Conservation (phyloP, 2,888 invertebrate genomes). For the Deroplatys truncata region DNA sequence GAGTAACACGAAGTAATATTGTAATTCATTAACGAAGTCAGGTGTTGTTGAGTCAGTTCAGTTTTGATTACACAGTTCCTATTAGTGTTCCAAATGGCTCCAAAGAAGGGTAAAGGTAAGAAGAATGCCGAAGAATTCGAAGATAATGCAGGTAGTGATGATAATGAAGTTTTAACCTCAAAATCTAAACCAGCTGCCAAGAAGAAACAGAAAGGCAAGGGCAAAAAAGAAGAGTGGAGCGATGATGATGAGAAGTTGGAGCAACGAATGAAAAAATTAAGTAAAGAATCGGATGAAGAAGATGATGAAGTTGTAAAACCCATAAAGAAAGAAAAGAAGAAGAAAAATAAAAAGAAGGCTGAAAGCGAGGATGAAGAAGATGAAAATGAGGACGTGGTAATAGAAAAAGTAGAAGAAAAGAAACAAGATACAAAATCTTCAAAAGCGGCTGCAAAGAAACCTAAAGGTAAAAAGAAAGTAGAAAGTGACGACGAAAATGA, state of each 20-base stretch:
- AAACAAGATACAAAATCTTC: neutral
- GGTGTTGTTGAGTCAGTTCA: neutral
- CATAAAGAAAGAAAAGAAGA: conserved; percentile 43
- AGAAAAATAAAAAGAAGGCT: conserved; percentile 36
- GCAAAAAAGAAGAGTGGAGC: conserved; percentile 33
- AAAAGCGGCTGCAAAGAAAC: conserved; percentile 13
- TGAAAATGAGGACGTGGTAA: conserved; percentile 30
- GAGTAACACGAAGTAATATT: neutral
- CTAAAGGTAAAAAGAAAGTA: conserved; percentile 26
- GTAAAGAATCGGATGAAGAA: conserved; percentile 30
- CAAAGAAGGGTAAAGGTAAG: conserved; percentile 36
- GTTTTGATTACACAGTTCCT: neutral
- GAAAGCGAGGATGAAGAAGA: conserved; percentile 28
- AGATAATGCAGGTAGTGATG: conserved; percentile 28
- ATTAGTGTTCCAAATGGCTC: conserved; percentile 29
- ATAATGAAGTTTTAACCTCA: conserved; percentile 19
- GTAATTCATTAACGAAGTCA: neutral
- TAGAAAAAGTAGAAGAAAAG: conserved; percentile 14
- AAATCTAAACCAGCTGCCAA: conserved; percentile 24
- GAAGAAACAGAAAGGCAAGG: conserved; percentile 32
- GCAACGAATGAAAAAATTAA: conserved; percentile 28
- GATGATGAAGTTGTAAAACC: conserved; percentile 35
- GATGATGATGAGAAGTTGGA: conserved; percentile 40
- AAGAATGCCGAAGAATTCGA: conserved; percentile 32
- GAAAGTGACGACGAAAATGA: conserved; percentile 29